A percentile compares a stretch with the other conserved stretches of the same genome.
These are phyloP conservation scores for Ceraclea dissimilis DNA, from an alignment of 2,888 invertebrate species.

Conservation along the genomic window DNA sequence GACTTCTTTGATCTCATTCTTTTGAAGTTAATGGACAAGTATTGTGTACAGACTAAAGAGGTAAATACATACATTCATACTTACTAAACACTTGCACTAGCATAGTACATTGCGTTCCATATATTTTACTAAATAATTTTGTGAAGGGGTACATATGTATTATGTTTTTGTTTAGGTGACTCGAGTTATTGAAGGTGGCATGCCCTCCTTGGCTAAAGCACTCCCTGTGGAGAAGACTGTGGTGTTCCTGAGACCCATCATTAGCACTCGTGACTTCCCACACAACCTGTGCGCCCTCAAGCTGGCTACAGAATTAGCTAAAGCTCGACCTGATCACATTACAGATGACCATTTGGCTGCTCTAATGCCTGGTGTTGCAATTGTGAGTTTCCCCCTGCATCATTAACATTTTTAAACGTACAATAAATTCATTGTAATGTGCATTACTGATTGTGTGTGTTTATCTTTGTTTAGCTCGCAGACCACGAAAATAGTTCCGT, in stretches of 20 bases:
- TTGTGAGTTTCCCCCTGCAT: constrained; percentile 54
- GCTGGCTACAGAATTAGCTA: constrained; percentile 78
- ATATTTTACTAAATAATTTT: not conserved
- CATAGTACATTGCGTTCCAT: no score
- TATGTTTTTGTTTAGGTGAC: constrained; percentile 50
- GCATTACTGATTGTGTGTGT: not conserved
- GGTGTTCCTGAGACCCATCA: constrained; percentile 70
- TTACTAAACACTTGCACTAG: not conserved
- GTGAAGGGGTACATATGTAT: not conserved
- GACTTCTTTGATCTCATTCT: constrained; percentile 88
- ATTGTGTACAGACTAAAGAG: constrained; percentile 64
- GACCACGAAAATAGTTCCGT: constrained; percentile 89
- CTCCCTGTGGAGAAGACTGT: constrained; percentile 75
- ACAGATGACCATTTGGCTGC: constrained; percentile 67
- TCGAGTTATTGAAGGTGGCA: constrained; percentile 79
- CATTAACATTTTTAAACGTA: no score
- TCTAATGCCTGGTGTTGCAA: constrained; percentile 83
- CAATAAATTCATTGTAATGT: not conserved
- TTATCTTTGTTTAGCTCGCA: constrained; percentile 58
- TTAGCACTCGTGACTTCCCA: constrained; percentile 80
- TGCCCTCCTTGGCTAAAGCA: constrained; percentile 65
- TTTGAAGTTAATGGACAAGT: constrained; percentile 80
- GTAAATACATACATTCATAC: constrained; percentile 29
- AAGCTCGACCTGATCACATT: constrained; percentile 63
- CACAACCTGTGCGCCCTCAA: constrained; percentile 88